Conservation (phyloP, 2,888 invertebrate species). For the Epistrophella euchroma region DNA sequence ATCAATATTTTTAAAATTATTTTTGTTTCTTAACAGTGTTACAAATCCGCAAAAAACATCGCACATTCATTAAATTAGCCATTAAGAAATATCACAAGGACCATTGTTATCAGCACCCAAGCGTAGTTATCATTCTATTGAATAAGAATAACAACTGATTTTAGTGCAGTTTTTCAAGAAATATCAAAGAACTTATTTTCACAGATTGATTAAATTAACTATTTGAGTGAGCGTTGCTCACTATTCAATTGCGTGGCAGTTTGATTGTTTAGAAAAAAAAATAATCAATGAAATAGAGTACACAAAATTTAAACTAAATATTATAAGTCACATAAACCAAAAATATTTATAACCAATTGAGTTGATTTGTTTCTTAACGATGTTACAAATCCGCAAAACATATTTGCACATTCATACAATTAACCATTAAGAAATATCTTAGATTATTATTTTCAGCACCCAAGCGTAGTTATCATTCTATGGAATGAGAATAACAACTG, state of each 20-base stretch:
- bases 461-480: conserved; percentile 82
- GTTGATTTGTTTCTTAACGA: conserved; percentile 61
- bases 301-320: too few species aligned
- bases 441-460: conserved; percentile 80
- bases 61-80: conserved; percentile 61
- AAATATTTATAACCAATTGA: not conserved
- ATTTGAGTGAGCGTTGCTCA: too few species aligned
- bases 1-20: not conserved
- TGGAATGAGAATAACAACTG: conserved; percentile 80
- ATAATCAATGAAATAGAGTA: too few species aligned
- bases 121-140: conserved; percentile 82
- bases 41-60: conserved; percentile 51
- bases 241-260: too few species aligned
- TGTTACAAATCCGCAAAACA: conserved; percentile 61
- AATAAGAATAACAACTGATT: conserved; percentile 82
- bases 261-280: too few species aligned
- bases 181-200: too few species aligned
- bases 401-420: conserved; percentile 53
- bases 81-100: conserved; percentile 54
- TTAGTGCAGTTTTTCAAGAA: conserved; percentile 73
- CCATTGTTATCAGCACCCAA: conserved; percentile 81
- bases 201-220: too few species aligned
- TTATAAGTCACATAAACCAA: not conserved
- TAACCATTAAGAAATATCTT: conserved; percentile 56
- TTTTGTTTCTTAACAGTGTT: conserved; percentile 67